These are phyloP conservation scores for Sylvilagus bachmani DNA, from an alignment of 2,113 vertebrate genomes.

Conservation along the genomic window DNA sequence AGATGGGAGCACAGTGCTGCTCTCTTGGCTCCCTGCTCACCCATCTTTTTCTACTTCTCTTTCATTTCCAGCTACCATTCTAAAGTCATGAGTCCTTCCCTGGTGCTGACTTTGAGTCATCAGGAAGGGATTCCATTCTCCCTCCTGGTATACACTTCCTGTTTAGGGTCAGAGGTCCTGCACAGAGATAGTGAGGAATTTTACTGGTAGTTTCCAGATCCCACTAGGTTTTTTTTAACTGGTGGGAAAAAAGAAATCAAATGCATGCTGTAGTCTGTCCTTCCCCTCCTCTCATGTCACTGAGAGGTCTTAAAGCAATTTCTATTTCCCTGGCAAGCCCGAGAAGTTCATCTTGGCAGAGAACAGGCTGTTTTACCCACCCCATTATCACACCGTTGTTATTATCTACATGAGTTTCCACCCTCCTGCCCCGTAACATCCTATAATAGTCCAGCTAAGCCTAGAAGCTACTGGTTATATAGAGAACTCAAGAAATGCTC, in stretches of 20 bases:
- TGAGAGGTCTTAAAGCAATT: constrained; percentile 29
- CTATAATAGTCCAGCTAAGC: neutral
- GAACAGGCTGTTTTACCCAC: neutral
- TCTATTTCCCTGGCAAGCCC: neutral
- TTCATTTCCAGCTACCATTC: neutral
- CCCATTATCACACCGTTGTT: neutral
- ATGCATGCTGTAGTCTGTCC: neutral
- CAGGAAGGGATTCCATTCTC: neutral
- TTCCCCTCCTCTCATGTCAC: neutral
- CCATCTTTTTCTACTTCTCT: neutral
- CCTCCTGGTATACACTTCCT: neutral
- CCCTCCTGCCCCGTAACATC: neutral
- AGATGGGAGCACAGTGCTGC: neutral
- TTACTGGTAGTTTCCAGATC: neutral
- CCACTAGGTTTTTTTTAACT: constrained; percentile 21
- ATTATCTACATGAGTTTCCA: neutral
- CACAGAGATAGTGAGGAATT: neutral
- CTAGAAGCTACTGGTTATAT: neutral
- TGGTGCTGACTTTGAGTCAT: neutral
- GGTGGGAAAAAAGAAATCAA: constrained; percentile 18
- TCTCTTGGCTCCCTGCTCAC: neutral
- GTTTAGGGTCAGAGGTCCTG: neutral
- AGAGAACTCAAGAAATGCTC: neutral
- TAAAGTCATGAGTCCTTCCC: neutral
- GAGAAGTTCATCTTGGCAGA: neutral